Base-by-base conservation (phyloP, 2,888 invertebrate species). In the Tubulanus polymorphus region DNA sequence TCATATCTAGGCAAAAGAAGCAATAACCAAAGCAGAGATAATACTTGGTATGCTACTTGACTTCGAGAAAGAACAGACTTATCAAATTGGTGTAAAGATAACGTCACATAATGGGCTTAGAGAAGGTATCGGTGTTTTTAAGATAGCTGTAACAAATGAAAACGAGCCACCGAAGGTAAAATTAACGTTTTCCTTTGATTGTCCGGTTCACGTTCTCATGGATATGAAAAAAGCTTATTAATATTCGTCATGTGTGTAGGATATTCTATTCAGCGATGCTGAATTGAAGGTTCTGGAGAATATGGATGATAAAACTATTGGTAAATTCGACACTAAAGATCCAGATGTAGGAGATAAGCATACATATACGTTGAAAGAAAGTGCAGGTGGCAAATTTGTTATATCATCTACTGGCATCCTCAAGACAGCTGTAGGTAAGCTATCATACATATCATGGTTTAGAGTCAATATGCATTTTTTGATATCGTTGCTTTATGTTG, bases 271-370 rank as follows among this genome's bases (percentile, higher is more conserved):
- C 32, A 56, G 54, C 45, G 54, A 55, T 30, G 53, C 46, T 23
- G 26, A 48, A 5, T 37, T 57, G 10, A n/a, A 23, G 41, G 59
- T 60, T 15, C 28, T 51, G 23, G 63, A 63, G 51, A 63, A 63
- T 51, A 20, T 53, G 28, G 54, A 55, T 15, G 60, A 55, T 10
- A 27, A 57, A 29, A 48, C 49, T 26, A 37, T 63, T 23, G 58
- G 54, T 8, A 25, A 49, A 10, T 60, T 63, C 29, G 37, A 18
- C 26, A 59, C 50, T 2, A 27, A 27, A 8, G 63, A 63, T 37
- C 59, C 60, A 30, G 63, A 63, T 30, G 23, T 25, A 12, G 41
- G 37, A n/a, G 61, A 62, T 37, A 51, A 46, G n/a, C 57, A 56
- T 41, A 48, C 50, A 15, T 62, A 53, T 37, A 47, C 48, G 25